Percentiles rank a stretch among this genome's conserved stretches.
phyloP scores from a whole-genome alignment of 2,797 vertebrate species.

The Rachycentron canadum region DNA sequence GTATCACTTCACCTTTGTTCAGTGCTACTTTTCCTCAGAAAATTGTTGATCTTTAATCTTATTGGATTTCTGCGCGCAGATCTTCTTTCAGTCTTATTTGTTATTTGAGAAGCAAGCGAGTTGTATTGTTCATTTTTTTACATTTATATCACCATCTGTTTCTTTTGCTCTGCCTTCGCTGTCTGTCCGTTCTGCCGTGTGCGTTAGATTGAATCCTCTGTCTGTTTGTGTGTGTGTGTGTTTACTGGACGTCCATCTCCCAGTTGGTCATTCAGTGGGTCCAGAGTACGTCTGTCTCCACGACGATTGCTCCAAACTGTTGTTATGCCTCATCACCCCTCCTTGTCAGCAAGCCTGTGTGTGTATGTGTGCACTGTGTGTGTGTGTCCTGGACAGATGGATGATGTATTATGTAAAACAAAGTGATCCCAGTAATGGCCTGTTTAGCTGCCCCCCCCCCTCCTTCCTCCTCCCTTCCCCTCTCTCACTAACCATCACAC shows the following conservation, averaged over 20 bases:
- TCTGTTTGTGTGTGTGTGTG: constrained; percentile 14
- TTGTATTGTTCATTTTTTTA: constrained; percentile 8
- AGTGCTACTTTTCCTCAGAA: not conserved
- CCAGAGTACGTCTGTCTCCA: constrained; percentile 64
- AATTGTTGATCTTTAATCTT: not conserved
- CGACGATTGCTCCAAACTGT: constrained; percentile 57
- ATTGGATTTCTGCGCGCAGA: not conserved
- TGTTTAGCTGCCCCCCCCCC: constrained; percentile 71
- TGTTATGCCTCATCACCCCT: constrained; percentile 53
- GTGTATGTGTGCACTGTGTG: constrained; percentile 7
- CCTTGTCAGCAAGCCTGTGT: constrained; percentile 41
- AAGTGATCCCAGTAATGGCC: constrained; percentile 84
- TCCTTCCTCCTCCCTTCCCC: not conserved
- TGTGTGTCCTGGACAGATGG: constrained; percentile 82
- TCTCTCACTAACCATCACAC: constrained; percentile 29
- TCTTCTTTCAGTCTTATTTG: not conserved
- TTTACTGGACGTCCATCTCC: constrained; percentile 39
- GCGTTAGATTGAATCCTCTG: constrained; percentile 4
- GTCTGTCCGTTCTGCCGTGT: constrained; percentile 5
- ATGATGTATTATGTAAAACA: constrained; percentile 87
- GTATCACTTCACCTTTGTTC: not conserved
- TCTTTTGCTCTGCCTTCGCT: no score
- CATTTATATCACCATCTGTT: no score
- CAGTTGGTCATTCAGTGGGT: constrained; percentile 35
- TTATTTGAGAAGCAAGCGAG: constrained; percentile 1